Conservation (phyloP, 2,113 vertebrate species). For the Phrynosoma platyrhinos region DNA sequence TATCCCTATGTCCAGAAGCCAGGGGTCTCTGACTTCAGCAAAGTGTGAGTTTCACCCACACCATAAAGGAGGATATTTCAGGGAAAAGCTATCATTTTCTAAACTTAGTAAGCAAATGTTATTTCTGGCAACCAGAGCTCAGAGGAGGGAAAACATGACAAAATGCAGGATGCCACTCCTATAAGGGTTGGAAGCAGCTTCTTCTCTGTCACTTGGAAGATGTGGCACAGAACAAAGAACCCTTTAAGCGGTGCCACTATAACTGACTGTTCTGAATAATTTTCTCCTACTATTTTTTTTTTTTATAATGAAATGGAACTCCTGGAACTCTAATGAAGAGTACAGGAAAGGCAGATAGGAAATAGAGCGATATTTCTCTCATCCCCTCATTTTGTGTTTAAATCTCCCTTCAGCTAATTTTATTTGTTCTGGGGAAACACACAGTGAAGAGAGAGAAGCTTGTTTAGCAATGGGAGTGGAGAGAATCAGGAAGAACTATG, state of each 20-base stretch:
- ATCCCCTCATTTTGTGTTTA: too few species aligned
- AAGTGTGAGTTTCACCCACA: background rate
- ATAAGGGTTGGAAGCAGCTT: background rate
- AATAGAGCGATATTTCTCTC: too few species aligned
- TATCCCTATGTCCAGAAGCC: too few species aligned
- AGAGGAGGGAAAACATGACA: background rate
- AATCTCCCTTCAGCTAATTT: too few species aligned
- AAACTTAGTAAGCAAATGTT: background rate
- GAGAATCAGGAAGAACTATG: too few species aligned
- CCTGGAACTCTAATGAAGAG: background rate
- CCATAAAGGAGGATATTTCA: background rate
- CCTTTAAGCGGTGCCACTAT: background rate
- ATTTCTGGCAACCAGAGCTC: background rate
- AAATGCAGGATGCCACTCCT: background rate
- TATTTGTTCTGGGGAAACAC: background rate
- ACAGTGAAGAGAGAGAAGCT: too few species aligned
- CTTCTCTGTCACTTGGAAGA: background rate
- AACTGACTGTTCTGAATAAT: background rate
- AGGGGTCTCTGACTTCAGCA: background rate
- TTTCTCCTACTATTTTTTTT: background rate
- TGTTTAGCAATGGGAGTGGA: too few species aligned
- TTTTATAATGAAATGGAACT: background rate
- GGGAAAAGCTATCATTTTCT: background rate
- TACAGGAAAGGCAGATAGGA: background rate
- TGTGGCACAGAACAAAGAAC: background rate